These are phyloP conservation scores for Caenorhabditis uteleia DNA, from an alignment of 2,888 invertebrate genomes.

Conservation along the genomic window DNA sequence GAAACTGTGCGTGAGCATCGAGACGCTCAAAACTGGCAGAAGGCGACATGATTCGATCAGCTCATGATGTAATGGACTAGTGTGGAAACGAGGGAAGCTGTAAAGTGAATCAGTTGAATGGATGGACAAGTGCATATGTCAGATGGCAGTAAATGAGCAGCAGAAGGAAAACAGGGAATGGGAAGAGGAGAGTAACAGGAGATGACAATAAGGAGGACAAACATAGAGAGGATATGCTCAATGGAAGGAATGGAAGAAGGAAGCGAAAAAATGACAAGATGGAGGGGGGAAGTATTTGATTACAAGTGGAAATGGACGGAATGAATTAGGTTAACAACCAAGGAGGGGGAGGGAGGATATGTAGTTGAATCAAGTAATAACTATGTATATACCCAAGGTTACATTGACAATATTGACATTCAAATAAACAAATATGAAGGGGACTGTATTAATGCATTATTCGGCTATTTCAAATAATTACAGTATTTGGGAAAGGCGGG, in stretches of 20 bases:
- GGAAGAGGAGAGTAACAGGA: slow-evolving; percentile 12
- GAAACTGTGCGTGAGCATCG: not conserved
- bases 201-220: slow-evolving; percentile 29
- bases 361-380: no score
- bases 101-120: not conserved
- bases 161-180: slow-evolving; percentile 1
- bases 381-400: no score
- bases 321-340: not conserved
- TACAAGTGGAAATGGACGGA: not conserved
- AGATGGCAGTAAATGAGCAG: slow-evolving; percentile 5
- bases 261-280: not conserved
- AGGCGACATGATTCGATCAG: not conserved
- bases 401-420: no score
- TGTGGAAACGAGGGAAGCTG: not conserved
- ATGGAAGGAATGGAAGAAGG: not conserved
- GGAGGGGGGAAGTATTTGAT: not conserved
- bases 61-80: not conserved
- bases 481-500: no score
- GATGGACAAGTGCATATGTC: not conserved
- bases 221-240: slow-evolving; percentile 11
- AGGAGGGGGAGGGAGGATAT: no score
- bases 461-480: no score
- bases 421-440: no score
- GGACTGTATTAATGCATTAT: no score
- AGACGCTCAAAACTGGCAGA: not conserved